phyloP scores from a whole-genome alignment of 2,888 invertebrate species.

The Xanthostigma xanthostigma region DNA sequence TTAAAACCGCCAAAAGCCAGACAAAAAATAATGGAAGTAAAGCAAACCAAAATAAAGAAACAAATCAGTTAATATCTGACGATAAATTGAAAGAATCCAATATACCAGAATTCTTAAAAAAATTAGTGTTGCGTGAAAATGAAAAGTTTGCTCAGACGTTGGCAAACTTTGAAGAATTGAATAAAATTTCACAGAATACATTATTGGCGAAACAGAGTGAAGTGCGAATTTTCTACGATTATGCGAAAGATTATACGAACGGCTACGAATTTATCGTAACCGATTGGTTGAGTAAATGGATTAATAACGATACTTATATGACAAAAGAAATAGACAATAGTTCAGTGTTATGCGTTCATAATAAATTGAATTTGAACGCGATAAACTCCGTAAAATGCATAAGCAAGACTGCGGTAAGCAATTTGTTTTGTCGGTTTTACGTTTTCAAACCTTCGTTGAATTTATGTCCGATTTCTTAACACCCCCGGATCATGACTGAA shows the following conservation, averaged over 20 bases:
- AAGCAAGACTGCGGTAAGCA: conserved; percentile 19
- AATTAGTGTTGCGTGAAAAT: background rate
- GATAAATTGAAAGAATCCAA: background rate
- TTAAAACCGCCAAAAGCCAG: background rate
- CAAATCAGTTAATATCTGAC: background rate
- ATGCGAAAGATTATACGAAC: conserved; percentile 6
- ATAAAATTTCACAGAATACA: background rate
- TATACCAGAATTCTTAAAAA: background rate
- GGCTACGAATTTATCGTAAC: conserved; percentile 34
- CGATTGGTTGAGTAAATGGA: conserved; percentile 37
- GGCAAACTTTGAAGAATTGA: background rate
- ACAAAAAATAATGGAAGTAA: background rate
- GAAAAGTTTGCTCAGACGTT: background rate
- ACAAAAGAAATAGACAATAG: background rate
- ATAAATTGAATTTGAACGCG: background rate
- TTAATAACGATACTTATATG: conserved; percentile 15
- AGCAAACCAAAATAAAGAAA: background rate
- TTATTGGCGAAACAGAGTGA: background rate
- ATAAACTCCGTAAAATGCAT: background rate
- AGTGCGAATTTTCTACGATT: background rate
- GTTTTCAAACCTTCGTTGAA: too few relatives aligned
- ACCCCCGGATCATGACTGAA: too few relatives aligned
- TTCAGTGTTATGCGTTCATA: background rate
- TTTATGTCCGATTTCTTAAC: too few relatives aligned
- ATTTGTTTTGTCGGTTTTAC: too few relatives aligned